phyloP scores from a whole-genome alignment of 1,140 invertebrate species.

The Cardiocondyla obscurior region DNA sequence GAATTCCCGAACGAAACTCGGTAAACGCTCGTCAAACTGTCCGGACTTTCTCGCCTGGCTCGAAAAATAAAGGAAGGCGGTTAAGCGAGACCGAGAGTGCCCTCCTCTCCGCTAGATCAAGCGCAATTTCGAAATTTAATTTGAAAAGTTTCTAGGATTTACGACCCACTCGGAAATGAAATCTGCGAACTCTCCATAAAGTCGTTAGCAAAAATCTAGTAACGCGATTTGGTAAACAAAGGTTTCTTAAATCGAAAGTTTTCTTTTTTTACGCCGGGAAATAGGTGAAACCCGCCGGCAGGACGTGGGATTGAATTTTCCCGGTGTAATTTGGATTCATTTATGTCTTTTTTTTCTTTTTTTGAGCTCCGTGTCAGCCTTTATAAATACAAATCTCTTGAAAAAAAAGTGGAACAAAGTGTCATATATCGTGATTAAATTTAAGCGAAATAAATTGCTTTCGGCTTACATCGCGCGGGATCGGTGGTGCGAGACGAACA shows the following conservation, averaged over 20 bases:
- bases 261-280: background rate
- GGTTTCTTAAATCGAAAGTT: background rate
- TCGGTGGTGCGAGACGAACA: background rate
- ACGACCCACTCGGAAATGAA: slow-evolving; percentile 70
- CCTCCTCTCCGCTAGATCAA: slow-evolving; percentile 57
- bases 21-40: slow-evolving; percentile 49
- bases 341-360: too few relatives aligned
- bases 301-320: background rate
- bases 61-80: slow-evolving; percentile 48
- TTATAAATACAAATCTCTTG: background rate
- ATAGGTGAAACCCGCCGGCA: background rate
- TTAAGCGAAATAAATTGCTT: slow-evolving; percentile 4
- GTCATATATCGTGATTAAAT: background rate
- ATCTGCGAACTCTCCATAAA: slow-evolving; percentile 60
- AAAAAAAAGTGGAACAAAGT: background rate
- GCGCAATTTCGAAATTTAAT: slow-evolving; percentile 76
- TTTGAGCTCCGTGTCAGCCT: background rate
- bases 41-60: slow-evolving; percentile 30
- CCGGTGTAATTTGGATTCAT: background rate
- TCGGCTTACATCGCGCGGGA: background rate
- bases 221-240: slow-evolving; percentile 30
- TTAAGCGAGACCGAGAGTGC: slow-evolving; percentile 21
- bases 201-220: slow-evolving; percentile 42
- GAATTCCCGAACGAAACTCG: slow-evolving; percentile 42
- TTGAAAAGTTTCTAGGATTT: slow-evolving; percentile 69